phyloP scores from a whole-genome alignment of 2,888 invertebrate genomes.

The Craniophora ligustri region DNA sequence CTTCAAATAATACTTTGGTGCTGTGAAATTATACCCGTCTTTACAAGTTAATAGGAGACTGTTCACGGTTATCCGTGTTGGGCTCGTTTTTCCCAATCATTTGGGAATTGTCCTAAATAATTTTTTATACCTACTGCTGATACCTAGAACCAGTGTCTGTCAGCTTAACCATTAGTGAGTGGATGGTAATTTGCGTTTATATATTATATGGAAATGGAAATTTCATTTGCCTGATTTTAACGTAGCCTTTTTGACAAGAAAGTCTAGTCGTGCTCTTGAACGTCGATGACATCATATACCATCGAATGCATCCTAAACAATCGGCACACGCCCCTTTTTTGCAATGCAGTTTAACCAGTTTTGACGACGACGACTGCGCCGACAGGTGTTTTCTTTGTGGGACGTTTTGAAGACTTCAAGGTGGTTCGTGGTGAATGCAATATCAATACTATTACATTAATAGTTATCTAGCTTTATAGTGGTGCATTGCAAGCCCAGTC shows the following conservation, averaged over 20 bases:
- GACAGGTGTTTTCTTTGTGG: conserved; percentile 52
- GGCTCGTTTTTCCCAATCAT: too few relatives aligned
- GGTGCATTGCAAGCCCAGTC: conserved; percentile 36
- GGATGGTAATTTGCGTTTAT: too few relatives aligned
- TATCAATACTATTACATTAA: conserved; percentile 24
- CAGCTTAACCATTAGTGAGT: too few relatives aligned
- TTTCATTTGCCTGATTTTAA: conserved; percentile 22
- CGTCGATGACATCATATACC: conserved; percentile 36
- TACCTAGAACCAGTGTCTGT: too few relatives aligned
- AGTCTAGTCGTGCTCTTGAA: conserved; percentile 26
- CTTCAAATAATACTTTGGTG: conserved; percentile 37
- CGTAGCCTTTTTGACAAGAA: not conserved
- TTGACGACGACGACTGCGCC: conserved; percentile 22
- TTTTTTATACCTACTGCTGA: too few relatives aligned
- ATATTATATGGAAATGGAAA: too few relatives aligned
- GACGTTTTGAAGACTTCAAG: conserved; percentile 44
- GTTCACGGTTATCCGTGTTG: too few relatives aligned
- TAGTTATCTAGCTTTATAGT: conserved; percentile 13
- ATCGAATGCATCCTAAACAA: conserved; percentile 41
- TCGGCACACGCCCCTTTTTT: conserved; percentile 49
- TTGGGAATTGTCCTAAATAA: too few relatives aligned
- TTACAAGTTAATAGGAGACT: conserved; percentile 15
- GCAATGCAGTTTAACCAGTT: conserved; percentile 54
- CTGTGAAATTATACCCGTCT: conserved; percentile 21
- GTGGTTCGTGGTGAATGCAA: conserved; percentile 38